Evolutionary conservation across 2,797 vertebrate species (phyloP), one percentile per base, ranked within the genome.

Genomic region (Peromyscus eremicus): DNA sequence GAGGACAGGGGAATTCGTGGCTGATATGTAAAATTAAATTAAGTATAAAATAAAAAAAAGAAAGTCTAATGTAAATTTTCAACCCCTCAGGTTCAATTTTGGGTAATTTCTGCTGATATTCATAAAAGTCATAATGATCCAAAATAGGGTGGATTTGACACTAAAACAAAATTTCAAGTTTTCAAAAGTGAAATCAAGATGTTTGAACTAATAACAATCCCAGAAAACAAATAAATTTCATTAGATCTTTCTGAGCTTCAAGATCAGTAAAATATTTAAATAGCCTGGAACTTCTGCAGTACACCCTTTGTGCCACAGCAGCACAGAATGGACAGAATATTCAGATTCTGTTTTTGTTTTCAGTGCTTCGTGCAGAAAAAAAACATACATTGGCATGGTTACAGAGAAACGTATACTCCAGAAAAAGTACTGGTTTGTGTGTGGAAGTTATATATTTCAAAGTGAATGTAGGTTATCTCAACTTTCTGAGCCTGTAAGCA

Each of bases 191-290:
- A 91, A 95, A 94, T 23, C 21, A 89, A 66, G 79, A 75, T 91
- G 12, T 21, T 89, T 55, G 37, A 86, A 6, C 43, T 70, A 95
- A 80, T 66, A 94, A 37, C 43, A 2, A 46, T 93, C 34, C 32
- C 21, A 91, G 92, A 66, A 96, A 97, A 83, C 93, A 96, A 92
- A 96, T 94, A 97, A 95, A 92, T 91, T 97, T 94, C 76, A 92
- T 83, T 89, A 95, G 27, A 1, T 79, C 43, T 86, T 92, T 91
- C 71, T 16, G 88, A 55, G 43, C 43, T n/a, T 97, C 70, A 73
- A 64, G 91, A 82, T 32, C 81, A 92, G 73, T 86, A 89, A 97
- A 90, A 92, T 79, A 52, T 85, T 57, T 91, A 6, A 40, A 79
- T 88, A 68, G 73, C 89, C 10, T 2, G 70, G 37, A 76, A 94